These are phyloP conservation scores for Tachina fera DNA, from an alignment of 2,888 invertebrate genomes.

Conservation along the genomic window DNA sequence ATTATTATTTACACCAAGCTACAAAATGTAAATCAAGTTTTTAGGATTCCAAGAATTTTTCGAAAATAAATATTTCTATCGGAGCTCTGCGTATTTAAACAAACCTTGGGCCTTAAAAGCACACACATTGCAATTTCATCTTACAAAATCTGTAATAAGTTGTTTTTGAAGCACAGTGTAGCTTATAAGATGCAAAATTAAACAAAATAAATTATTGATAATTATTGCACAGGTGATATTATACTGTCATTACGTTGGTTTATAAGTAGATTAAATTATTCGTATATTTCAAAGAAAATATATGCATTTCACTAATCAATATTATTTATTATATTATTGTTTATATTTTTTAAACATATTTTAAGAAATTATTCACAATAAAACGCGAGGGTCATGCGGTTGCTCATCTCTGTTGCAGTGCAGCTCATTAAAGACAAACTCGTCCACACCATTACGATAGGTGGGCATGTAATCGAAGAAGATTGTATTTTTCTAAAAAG, in stretches of 20 bases:
- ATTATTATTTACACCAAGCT: slow-evolving; percentile 4
- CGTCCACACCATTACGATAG: slow-evolving; percentile 72
- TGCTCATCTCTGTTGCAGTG: slow-evolving; percentile 69
- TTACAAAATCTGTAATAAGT: background rate
- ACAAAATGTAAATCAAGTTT: background rate
- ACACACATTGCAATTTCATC: background rate
- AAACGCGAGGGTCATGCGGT: slow-evolving; percentile 56
- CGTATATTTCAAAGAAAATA: background rate
- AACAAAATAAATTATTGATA: slow-evolving; percentile 33
- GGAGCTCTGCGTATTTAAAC: no score
- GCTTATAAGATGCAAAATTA: slow-evolving; percentile 26
- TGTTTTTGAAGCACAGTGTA: slow-evolving; percentile 9
- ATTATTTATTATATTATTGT: background rate
- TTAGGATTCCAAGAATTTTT: no score
- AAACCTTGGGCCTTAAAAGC: no score
- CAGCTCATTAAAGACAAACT: slow-evolving; percentile 65
- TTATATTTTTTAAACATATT: slow-evolving; percentile 14
- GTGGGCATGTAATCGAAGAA: slow-evolving; percentile 69
- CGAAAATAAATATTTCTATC: no score
- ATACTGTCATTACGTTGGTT: background rate
- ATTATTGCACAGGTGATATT: slow-evolving; percentile 55
- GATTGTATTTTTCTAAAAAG: slow-evolving; percentile 71
- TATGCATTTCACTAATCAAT: background rate
- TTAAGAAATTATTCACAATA: slow-evolving; percentile 37
- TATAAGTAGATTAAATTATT: slow-evolving; percentile 9